Conservation (phyloP, 2,113 vertebrate genomes). For the Cinclus cinclus region DNA sequence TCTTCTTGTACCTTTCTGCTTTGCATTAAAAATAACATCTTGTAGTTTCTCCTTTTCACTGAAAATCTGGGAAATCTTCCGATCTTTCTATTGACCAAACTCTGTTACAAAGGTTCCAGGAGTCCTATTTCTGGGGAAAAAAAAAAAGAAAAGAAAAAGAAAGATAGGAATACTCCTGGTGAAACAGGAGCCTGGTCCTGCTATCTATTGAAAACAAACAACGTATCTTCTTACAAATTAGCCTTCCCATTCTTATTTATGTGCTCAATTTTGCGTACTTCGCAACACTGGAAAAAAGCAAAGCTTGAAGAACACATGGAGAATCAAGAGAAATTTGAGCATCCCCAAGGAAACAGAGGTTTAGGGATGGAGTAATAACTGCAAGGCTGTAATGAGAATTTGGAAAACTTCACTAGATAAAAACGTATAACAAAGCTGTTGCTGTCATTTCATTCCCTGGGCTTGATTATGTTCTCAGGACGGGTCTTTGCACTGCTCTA, state of each 20-base stretch:
- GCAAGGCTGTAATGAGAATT: background rate
- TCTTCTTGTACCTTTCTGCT: background rate
- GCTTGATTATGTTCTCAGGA: background rate
- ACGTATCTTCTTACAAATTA: conserved; percentile 27
- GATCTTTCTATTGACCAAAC: background rate
- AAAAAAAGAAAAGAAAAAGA: background rate
- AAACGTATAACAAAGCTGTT: background rate
- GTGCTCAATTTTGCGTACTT: conserved; percentile 12
- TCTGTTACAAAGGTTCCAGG: conserved; percentile 10
- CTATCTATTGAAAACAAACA: conserved; percentile 57
- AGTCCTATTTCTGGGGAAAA: background rate
- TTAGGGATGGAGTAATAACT: conserved; percentile 25
- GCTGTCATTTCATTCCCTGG: conserved; percentile 26
- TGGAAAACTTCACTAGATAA: conserved; percentile 50
- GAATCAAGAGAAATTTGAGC: conserved; percentile 47
- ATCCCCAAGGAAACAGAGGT: conserved; percentile 37
- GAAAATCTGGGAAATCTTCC: conserved; percentile 28
- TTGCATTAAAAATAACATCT: background rate
- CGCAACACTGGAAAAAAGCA: background rate
- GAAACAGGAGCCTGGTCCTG: conserved; percentile 26
- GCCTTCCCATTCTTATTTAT: conserved; percentile 38
- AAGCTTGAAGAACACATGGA: conserved; percentile 17
- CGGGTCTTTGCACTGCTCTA: background rate
- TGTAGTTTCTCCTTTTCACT: background rate
- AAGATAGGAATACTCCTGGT: background rate